Evolutionary conservation across 2,797 vertebrate genomes (phyloP), one percentile per base, ranked within the genome.

Genomic region (Lithobates sylvaticus): DNA sequence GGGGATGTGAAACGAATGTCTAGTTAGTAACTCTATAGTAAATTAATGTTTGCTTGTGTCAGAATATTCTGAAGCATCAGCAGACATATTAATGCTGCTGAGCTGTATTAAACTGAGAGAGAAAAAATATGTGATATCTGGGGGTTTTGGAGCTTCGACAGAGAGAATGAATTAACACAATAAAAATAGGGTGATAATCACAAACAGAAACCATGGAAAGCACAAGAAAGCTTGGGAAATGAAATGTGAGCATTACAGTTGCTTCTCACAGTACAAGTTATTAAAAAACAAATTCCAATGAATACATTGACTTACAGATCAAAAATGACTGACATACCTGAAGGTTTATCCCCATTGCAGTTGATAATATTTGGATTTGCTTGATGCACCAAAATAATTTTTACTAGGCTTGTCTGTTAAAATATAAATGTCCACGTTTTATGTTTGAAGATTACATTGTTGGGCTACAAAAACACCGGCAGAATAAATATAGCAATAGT

Each of bases 291-390:
- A 2, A 23, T 61, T 23, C 5, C 50, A 18, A 5, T 81, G 8
- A 72, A 39, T 34, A 72, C 78, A 42, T 72, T 61, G 50, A 21
- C 15, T 18, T 54, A 54, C 21, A 61, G 21, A 61, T 61, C 21
- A 72, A 10, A 71, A n/a, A 23, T 50, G 12, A n/a, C 23, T 42
- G 71, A 91, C 93, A 89, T 93, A 99, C 98, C 98, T 94, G 97
- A 97, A 79, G 98, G 95, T 83, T 97, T 99, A 91, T 99, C 97
- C 85, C 96, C 96, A 90, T 95, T 97, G 93, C 94, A 96, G 94
- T 98, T 99, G 89, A 97, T 88, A 78, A 97, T 93, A 86, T 93
- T 95, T 0, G 97, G 97, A 91, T 99, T 95, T 26, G 96, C 96
- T 85, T 94, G 91, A 89, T 95, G 95, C 88, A 91, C 93, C 91